Conservation (phyloP, 2,113 vertebrate species). For the Telmatochromis brachygnathus region DNA sequence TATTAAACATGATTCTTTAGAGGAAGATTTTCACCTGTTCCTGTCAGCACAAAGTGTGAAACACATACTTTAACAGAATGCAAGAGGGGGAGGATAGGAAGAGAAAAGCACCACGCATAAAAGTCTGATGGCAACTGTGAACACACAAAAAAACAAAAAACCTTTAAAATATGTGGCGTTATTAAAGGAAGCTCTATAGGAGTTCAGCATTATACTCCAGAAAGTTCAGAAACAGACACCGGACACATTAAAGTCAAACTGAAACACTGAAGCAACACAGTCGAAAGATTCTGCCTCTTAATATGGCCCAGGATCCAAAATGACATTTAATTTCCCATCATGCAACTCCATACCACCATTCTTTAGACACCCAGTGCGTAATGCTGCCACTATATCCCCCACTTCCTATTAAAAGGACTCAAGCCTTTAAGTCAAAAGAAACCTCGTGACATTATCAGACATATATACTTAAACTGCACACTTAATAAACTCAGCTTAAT, state of each 20-base stretch:
- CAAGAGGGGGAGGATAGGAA: neutral
- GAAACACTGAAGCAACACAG: neutral
- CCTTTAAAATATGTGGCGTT: neutral
- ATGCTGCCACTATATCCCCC: neutral
- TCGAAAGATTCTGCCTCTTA: neutral
- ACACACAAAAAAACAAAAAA: neutral
- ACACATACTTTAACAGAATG: neutral
- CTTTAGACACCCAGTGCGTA: neutral
- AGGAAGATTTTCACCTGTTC: neutral
- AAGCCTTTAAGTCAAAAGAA: neutral
- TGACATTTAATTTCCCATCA: neutral
- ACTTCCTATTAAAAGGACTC: neutral
- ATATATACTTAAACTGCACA: neutral
- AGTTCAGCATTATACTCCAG: neutral
- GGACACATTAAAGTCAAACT: neutral
- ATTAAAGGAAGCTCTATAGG: neutral
- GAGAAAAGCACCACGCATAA: neutral
- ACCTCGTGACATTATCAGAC: neutral
- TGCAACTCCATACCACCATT: neutral
- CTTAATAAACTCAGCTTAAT: neutral
- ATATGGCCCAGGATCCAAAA: neutral
- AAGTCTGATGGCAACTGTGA: neutral
- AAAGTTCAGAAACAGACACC: neutral
- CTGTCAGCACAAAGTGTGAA: neutral
- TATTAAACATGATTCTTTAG: neutral